phyloP scores from a whole-genome alignment of 1,140 invertebrate genomes.

The Heliconius hewitsoni region DNA sequence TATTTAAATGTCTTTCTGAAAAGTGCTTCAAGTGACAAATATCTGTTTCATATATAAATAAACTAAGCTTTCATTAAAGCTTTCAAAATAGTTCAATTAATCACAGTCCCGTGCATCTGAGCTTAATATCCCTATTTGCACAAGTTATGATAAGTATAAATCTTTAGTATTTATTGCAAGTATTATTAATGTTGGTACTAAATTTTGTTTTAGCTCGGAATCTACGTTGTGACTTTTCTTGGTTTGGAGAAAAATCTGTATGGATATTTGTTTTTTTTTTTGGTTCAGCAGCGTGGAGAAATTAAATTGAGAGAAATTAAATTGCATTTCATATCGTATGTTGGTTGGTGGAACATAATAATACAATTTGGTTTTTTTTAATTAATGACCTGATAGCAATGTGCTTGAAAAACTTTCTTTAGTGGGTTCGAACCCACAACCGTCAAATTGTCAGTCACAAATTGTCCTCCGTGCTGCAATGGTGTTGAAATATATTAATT shows the following conservation, averaged over 20 bases:
- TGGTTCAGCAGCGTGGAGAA: not conserved
- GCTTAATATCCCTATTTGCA: constrained; percentile 12
- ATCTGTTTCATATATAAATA: not conserved
- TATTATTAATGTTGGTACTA: constrained; percentile 5
- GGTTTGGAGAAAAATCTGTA: not conserved
- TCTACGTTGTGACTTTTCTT: not conserved
- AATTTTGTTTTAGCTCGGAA: not conserved
- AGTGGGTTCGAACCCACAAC: too few relatives aligned
- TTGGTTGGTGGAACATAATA: too few relatives aligned
- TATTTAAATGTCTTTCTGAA: not conserved
- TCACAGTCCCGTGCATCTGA: constrained; percentile 11
- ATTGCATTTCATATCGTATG: too few relatives aligned
- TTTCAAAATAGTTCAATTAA: constrained; percentile 14
- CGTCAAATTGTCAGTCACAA: too few relatives aligned
- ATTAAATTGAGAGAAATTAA: too few relatives aligned
- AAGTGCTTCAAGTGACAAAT: not conserved
- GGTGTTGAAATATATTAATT: too few relatives aligned
- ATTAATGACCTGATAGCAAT: too few relatives aligned
- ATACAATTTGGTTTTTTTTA: too few relatives aligned
- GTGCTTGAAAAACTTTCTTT: too few relatives aligned
- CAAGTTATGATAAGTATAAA: constrained; percentile 3
- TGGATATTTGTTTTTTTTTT: not conserved
- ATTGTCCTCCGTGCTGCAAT: too few relatives aligned
- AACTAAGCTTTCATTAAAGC: constrained; percentile 11
- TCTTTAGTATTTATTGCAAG: constrained; percentile 10